These are phyloP conservation scores for Callosobruchus maculatus DNA, from an alignment of 2,888 invertebrate species.

Conservation along the genomic window DNA sequence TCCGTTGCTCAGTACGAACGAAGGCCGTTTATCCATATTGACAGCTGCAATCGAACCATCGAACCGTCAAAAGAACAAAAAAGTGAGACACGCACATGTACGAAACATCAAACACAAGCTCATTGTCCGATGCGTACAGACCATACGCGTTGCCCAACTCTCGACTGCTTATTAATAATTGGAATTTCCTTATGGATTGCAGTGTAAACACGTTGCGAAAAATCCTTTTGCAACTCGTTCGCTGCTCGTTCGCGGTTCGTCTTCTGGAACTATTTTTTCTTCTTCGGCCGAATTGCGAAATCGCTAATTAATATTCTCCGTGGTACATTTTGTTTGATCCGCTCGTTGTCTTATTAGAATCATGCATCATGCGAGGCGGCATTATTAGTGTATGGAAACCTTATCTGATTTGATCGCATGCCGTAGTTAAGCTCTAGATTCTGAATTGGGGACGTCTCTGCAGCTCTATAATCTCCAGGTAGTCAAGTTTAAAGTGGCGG, in stretches of 20 bases:
- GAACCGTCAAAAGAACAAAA: not conserved
- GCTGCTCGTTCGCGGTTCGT: not conserved
- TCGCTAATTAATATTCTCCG: not conserved
- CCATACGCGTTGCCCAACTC: not conserved
- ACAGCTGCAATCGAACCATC: not conserved
- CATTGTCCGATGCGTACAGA: not conserved
- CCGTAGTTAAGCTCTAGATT: too few species aligned
- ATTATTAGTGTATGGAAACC: not conserved
- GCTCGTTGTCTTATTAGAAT: not conserved
- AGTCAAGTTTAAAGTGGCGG: too few species aligned
- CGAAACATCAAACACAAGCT: not conserved
- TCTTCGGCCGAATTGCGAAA: not conserved
- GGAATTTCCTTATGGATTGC: conserved; percentile 3
- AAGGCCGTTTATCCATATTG: not conserved
- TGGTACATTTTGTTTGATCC: not conserved
- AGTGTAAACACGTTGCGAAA: conserved; percentile 2
- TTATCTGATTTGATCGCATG: not conserved
- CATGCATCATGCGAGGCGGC: not conserved
- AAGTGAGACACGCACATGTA: not conserved
- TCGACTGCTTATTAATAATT: not conserved
- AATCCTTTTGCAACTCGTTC: not conserved
- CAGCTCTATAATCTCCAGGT: too few species aligned
- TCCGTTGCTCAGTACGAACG: too few species aligned
- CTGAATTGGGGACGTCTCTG: too few species aligned
- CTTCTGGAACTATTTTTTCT: not conserved